A percentile compares a stretch with the other conserved stretches of the same genome.
Conservation (phyloP, 2,888 invertebrate genomes). For the Taphrorychus bicolor region DNA sequence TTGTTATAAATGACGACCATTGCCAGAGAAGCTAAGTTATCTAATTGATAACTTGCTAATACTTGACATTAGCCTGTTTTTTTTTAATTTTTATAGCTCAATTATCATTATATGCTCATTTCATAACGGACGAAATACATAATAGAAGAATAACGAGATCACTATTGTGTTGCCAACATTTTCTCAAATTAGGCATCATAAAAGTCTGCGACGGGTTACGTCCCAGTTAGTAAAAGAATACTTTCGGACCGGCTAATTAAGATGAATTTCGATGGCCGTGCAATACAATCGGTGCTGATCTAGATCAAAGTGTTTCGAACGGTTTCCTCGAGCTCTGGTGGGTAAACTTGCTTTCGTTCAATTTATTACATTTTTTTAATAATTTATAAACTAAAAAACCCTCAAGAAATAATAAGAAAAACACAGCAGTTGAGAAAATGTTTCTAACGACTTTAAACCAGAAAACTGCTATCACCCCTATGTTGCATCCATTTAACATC, state of each 20-base stretch:
- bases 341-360: background rate
- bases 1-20: too few relatives aligned
- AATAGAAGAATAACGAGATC: background rate
- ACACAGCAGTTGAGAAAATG: too few relatives aligned
- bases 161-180: background rate
- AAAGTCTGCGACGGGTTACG: constrained; percentile 18
- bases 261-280: background rate
- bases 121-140: background rate
- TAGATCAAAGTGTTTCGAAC: background rate
- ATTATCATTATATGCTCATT: background rate
- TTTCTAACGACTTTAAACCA: too few relatives aligned
- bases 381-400: too few relatives aligned
- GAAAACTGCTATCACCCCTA: too few relatives aligned
- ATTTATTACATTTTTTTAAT: background rate
- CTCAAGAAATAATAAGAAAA: too few relatives aligned
- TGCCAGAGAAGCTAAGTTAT: too few relatives aligned
- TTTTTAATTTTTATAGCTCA: too few relatives aligned
- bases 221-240: constrained; percentile 11
- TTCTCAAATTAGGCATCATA: background rate
- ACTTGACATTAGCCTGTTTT: too few relatives aligned
- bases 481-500: too few relatives aligned
- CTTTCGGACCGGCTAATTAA: background rate
- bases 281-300: background rate
- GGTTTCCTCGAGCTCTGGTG: background rate
- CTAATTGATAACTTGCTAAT: too few relatives aligned